Conservation (phyloP, 2,113 vertebrate species). For the Illadopsis cleaveri region DNA sequence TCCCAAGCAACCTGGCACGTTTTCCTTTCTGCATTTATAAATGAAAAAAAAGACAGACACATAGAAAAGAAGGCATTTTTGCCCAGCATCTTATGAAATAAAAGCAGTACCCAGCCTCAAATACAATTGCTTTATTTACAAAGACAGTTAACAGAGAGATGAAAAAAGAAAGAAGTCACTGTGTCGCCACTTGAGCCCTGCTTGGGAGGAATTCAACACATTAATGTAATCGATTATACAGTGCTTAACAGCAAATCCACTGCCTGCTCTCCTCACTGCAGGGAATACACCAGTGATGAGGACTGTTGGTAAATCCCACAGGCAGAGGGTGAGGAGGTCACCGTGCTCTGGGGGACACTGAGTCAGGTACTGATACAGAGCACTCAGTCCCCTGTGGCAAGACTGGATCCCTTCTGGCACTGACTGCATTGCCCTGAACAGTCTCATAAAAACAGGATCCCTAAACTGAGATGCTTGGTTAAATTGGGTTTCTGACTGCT, state of each 20-base stretch:
- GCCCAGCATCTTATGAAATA: background rate
- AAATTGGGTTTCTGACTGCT: background rate
- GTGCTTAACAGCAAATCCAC: background rate
- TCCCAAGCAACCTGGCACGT: background rate
- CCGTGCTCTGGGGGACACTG: background rate
- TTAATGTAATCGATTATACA: background rate
- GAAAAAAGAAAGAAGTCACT: background rate
- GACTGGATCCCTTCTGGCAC: background rate
- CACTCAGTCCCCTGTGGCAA: background rate
- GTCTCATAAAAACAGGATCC: background rate
- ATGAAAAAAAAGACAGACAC: background rate
- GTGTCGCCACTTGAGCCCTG: background rate
- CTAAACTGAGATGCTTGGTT: background rate
- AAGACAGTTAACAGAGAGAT: background rate
- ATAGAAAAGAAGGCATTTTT: background rate
- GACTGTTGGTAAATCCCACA: background rate
- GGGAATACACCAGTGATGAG: accelerated
- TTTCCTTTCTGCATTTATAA: background rate
- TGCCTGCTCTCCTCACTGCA: background rate
- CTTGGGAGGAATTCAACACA: background rate
- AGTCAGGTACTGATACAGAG: background rate
- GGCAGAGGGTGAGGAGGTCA: background rate
- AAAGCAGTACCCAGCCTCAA: background rate
- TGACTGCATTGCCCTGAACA: background rate
- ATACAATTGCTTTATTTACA: background rate